Conservation (phyloP, 2,797 vertebrate species). For the Helostoma temminkii region DNA sequence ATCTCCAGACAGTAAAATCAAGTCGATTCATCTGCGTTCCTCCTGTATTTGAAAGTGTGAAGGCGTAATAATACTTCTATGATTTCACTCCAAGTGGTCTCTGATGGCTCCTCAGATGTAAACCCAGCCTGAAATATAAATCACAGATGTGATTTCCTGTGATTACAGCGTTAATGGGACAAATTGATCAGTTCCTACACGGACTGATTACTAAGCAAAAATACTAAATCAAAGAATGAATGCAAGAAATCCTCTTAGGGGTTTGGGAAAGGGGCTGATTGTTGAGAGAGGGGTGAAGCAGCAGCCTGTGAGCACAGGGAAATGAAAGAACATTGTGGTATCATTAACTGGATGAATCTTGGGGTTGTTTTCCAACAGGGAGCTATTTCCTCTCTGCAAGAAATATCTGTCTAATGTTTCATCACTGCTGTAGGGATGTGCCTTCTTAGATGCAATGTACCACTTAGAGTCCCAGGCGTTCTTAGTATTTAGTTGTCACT, state of each 20-base stretch:
- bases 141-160: not conserved
- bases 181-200: slow-evolving; percentile 29
- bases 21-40: not conserved
- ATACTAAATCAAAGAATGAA: slow-evolving; percentile 19
- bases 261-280: slow-evolving; percentile 8
- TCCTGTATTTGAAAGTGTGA: not conserved
- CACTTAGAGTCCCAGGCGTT: no score
- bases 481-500: not conserved
- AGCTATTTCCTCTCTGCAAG: slow-evolving; percentile 6
- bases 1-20: not conserved
- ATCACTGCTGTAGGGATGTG: not conserved
- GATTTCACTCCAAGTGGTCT: not conserved
- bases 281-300: not conserved
- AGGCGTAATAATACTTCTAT: not conserved
- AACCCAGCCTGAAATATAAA: not conserved
- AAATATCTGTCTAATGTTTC: slow-evolving; percentile 11
- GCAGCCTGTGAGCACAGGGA: not conserved
- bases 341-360: slow-evolving; percentile 29
- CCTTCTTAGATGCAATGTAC: not conserved
- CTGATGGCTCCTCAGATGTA: not conserved
- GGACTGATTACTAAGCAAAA: slow-evolving; percentile 50
- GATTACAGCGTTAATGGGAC: slow-evolving; percentile 34
- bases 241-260: slow-evolving; percentile 36
- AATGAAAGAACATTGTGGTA: slow-evolving; percentile 13
- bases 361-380: slow-evolving; percentile 10